Base-by-base conservation (phyloP, 2,797 vertebrate genomes). In the Otolemur crassicaudatus region DNA sequence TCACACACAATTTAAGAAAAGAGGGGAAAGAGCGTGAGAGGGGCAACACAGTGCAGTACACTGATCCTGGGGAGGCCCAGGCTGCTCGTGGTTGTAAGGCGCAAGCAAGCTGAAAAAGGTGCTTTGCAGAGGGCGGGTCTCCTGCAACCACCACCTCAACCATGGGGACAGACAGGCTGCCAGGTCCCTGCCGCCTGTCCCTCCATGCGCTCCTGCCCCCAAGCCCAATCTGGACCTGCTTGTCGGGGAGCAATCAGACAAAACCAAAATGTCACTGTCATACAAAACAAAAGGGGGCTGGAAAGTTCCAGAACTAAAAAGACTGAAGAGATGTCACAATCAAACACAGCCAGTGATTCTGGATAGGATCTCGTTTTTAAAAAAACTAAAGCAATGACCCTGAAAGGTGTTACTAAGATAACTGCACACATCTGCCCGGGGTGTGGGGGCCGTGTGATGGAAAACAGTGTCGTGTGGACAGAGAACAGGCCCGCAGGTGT, bases 61-160 rank as follows among this genome's bases (percentile, higher is more conserved):
- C 75, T n/a, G 20, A 31, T 17, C 63, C 31, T 3, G 3, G 65
- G 60, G 60, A 61, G 3, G n/a, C 3, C 67, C 67, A 7, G 8
- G 67, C 19, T 11, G 8, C 67, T 70, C 19, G 4, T 2, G 17
- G 19, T 27, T 9, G 3, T 17, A 67, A 34, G 17, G 31, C 65
- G 13, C 46, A 49, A 49, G 46, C 12, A 49, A 53, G 49, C 49
- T 53, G 19, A 22, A 13, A 9, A 20, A 0, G 37, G 10, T 1
- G 0, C 53, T 16, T 1, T 3, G n/a, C 9, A 13, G 46, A 16
- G 1, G 81, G 11, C 17, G 25, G 58, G 37, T 31, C 29, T 2
- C 3, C 17, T 0, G 0, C 0, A 37, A 27, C 0, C 37, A 10
- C 31, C 65, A 0, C 56, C 14, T 7, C 4, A 13, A 16, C 49